Conservation (phyloP, 2,113 vertebrate species). For the Odocoileus virginianus region DNA sequence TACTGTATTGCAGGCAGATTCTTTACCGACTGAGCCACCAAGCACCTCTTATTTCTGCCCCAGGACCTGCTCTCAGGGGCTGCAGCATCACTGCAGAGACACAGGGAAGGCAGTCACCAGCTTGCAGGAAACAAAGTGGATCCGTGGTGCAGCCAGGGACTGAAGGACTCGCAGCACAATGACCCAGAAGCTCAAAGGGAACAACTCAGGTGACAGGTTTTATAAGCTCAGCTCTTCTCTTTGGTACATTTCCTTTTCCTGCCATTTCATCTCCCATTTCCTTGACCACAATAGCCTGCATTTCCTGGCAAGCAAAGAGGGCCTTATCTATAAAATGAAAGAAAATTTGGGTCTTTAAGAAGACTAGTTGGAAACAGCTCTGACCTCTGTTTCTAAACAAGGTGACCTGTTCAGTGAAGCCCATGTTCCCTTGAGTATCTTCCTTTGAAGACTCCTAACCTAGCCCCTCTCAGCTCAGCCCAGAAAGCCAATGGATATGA, state of each 20-base stretch:
- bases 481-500: rapidly evolving
- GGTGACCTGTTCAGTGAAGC: background rate
- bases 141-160: rapidly evolving
- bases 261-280: background rate
- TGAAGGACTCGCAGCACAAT: rapidly evolving
- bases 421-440: background rate
- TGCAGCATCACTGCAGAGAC: background rate
- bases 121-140: rapidly evolving
- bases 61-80: background rate
- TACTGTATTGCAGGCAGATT: background rate
- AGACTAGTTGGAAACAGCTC: background rate
- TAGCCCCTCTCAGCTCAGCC: background rate
- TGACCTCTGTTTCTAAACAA: background rate
- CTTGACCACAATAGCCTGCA: background rate
- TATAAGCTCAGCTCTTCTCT: background rate
- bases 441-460: background rate
- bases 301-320: background rate
- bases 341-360: background rate
- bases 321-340: background rate
- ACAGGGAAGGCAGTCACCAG: background rate
- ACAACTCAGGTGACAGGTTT: background rate
- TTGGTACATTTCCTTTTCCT: no score
- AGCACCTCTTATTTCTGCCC: background rate
- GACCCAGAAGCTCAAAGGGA: background rate
- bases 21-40: background rate